Percentiles rank a stretch among this genome's conserved stretches.
phyloP scores from a whole-genome alignment of 2,888 invertebrate genomes.

The Halocaridina rubra region DNA sequence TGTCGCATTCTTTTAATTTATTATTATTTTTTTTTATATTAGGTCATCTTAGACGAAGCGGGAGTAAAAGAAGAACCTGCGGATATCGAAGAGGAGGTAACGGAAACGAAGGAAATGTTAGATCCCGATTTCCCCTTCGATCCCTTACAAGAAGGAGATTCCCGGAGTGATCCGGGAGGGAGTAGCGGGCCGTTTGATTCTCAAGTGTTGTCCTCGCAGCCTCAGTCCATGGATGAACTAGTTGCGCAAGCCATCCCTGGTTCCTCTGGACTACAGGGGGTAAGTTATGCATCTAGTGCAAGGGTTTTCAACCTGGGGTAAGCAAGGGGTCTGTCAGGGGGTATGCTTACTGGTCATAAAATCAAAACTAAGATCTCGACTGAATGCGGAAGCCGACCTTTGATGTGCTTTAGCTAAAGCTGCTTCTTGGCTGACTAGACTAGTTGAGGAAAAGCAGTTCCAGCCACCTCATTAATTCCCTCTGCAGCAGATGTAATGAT shows the following conservation, averaged over 20 bases:
- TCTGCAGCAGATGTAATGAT: too few relatives aligned
- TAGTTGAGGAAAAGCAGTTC: too few relatives aligned
- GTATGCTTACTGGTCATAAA: too few relatives aligned
- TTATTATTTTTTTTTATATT: background rate
- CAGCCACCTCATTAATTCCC: too few relatives aligned
- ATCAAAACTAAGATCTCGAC: too few relatives aligned
- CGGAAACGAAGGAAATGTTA: constrained; percentile 35
- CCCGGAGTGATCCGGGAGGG: constrained; percentile 13
- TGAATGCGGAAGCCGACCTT: too few relatives aligned
- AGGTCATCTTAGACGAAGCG: constrained; percentile 60
- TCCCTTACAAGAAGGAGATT: constrained; percentile 28
- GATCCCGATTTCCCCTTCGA: constrained; percentile 35
- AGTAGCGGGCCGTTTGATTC: constrained; percentile 28
- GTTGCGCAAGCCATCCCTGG: constrained; percentile 61
- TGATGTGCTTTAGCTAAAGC: too few relatives aligned
- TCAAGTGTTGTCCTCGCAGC: constrained; percentile 38
- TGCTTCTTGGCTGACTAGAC: too few relatives aligned
- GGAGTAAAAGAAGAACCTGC: constrained; percentile 60
- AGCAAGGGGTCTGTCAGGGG: too few relatives aligned
- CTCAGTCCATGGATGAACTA: constrained; percentile 60
- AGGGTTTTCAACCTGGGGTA: too few relatives aligned
- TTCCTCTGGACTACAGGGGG: constrained; percentile 62
- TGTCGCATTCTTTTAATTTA: too few relatives aligned
- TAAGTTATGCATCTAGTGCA: too few relatives aligned
- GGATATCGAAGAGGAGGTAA: constrained; percentile 44